Conservation (phyloP, 53 echinoderm and acorn worm species). For the Temnopleurus reevesii region DNA sequence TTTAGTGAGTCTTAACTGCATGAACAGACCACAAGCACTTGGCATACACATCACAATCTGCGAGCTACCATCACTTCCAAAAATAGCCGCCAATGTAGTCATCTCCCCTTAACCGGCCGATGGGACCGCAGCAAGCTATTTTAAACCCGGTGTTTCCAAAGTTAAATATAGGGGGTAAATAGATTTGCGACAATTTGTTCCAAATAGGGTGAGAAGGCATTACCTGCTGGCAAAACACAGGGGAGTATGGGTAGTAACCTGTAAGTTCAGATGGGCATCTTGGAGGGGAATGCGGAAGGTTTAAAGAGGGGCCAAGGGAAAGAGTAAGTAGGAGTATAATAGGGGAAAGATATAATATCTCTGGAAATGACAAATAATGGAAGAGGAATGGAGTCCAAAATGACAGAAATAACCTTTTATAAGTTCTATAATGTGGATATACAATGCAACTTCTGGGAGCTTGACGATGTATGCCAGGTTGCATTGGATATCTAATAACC, state of each 20-base stretch:
- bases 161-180: constrained; percentile 44
- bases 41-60: constrained; percentile 2
- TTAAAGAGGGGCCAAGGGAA: neutral
- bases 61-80: neutral
- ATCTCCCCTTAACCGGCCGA: constrained; percentile 22
- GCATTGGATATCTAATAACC: no score
- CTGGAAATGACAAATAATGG: no score
- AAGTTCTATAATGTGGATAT: no score
- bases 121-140: constrained; percentile 50
- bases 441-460: no score
- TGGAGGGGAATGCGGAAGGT: neutral
- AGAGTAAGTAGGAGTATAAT: no score
- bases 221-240: constrained; percentile 42
- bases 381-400: no score
- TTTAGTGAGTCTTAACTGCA: constrained; percentile 36
- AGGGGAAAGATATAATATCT: no score
- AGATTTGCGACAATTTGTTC: constrained; percentile 51
- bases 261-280: neutral
- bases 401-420: no score
- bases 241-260: constrained; percentile 12
- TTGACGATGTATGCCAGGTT: no score
- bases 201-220: constrained; percentile 23
- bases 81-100: constrained; percentile 20
- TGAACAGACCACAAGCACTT: neutral
- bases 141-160: constrained; percentile 15